phyloP scores from a whole-genome alignment of 1,140 invertebrate species.

The Drosophila takahashii region DNA sequence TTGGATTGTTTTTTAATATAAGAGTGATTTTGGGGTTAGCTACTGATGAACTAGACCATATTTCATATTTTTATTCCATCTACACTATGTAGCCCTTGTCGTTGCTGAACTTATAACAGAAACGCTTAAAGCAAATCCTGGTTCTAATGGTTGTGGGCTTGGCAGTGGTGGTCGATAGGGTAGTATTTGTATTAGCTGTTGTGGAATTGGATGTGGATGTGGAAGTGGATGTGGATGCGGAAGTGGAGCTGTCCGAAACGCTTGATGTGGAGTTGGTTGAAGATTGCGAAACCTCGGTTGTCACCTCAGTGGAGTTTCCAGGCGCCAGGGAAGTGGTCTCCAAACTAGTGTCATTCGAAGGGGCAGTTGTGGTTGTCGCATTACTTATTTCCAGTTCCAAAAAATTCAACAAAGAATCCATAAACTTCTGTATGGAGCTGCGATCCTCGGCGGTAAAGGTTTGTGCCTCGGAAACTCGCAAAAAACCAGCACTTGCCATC shows the following conservation, averaged over 20 bases:
- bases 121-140: conserved; percentile 65
- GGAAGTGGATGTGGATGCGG: background rate
- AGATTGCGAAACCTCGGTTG: conserved; percentile 7
- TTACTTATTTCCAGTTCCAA: conserved; percentile 50
- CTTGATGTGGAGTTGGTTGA: background rate
- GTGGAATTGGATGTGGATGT: background rate
- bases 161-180: conserved; percentile 6
- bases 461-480: conserved; percentile 26
- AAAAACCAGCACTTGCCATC: conserved; percentile 8
- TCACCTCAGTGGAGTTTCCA: background rate
- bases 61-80: background rate
- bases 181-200: background rate
- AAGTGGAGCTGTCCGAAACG: conserved; percentile 1
- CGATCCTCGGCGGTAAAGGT: conserved; percentile 58
- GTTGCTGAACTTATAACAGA: conserved; percentile 61
- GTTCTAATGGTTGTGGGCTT: conserved; percentile 7
- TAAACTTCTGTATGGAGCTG: conserved; percentile 57
- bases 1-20: too few relatives aligned
- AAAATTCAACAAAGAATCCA: conserved; percentile 61
- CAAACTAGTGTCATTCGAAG: conserved; percentile 3
- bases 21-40: too few relatives aligned
- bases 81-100: conserved; percentile 61
- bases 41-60: too few relatives aligned
- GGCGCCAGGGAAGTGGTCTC: conserved; percentile 28
- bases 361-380: conserved; percentile 13